These are phyloP conservation scores for Actinopyga echinites DNA, from an alignment of 53 echinoderm and acorn worm genomes.

Conservation along the genomic window DNA sequence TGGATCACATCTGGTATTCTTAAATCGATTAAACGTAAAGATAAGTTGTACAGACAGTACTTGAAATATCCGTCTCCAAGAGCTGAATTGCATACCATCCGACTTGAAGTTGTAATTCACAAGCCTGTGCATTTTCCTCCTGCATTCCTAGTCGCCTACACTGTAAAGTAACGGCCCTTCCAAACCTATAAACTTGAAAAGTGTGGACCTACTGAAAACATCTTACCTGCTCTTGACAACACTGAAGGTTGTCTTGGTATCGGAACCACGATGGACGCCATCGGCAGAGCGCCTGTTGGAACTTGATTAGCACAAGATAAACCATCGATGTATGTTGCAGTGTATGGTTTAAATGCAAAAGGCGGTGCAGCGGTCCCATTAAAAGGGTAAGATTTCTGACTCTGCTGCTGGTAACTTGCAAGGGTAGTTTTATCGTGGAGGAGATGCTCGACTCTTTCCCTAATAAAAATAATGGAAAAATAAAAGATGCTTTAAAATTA, in stretches of 20 bases:
- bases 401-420: background rate
- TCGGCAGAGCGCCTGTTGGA: background rate
- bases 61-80: too few species aligned
- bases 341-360: conserved; percentile 15
- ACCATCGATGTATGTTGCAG: background rate
- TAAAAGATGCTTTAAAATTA: too few species aligned
- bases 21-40: too few species aligned
- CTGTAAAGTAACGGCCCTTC: too few species aligned
- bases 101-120: too few species aligned
- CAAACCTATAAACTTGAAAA: too few species aligned
- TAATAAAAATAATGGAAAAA: background rate
- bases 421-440: conserved; percentile 16
- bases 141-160: too few species aligned
- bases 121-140: too few species aligned
- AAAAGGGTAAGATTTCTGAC: conserved; percentile 7
- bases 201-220: too few species aligned
- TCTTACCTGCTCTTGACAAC: background rate
- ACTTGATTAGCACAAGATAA: background rate
- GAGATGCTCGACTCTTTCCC: conserved; percentile 27
- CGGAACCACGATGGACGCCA: conserved; percentile 13
- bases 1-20: too few species aligned
- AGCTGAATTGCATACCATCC: too few species aligned
- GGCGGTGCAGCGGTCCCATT: background rate
- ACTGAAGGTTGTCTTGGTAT: conserved; percentile 5
- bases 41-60: too few species aligned